Percentiles rank a stretch among this genome's conserved stretches.
These are phyloP conservation scores for Chlorospingus semifuscus DNA, from an alignment of 2,797 vertebrate genomes.

Conservation along the genomic window DNA sequence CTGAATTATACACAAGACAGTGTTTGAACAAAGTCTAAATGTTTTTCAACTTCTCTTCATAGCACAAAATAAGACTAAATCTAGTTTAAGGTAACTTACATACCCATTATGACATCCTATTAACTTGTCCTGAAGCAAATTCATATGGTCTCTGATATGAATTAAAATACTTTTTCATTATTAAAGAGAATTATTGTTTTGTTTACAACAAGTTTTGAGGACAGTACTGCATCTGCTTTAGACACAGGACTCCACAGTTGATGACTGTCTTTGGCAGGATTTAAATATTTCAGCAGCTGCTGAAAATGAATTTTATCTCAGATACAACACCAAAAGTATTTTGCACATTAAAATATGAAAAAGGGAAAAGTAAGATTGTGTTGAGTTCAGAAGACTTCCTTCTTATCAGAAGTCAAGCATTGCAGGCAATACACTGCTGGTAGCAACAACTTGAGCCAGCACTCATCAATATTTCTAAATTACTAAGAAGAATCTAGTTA, in stretches of 20 bases:
- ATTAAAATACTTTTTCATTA: not conserved
- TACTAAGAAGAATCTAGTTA: conserved; percentile 39
- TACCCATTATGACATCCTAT: not conserved
- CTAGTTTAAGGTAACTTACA: not conserved
- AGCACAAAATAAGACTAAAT: not conserved
- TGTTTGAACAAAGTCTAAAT: not conserved
- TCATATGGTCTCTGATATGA: not conserved
- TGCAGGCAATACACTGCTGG: not conserved
- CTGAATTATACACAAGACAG: not conserved
- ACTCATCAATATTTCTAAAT: conserved; percentile 27
- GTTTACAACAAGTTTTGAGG: not conserved
- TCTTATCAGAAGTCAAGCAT: not conserved
- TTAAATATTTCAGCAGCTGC: not conserved
- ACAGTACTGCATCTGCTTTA: not conserved
- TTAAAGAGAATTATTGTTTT: not conserved
- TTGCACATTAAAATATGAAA: not conserved
- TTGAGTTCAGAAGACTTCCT: not conserved
- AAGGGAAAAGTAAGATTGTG: not conserved
- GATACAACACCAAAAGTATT: not conserved
- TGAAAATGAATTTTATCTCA: not conserved
- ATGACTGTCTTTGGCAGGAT: not conserved
- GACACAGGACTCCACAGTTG: not conserved
- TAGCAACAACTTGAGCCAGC: not conserved
- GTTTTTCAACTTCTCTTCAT: not conserved
- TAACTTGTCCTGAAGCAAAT: not conserved